These are phyloP conservation scores for Ptychoptera contaminata DNA, from an alignment of 2,888 invertebrate species.

Conservation along the genomic window DNA sequence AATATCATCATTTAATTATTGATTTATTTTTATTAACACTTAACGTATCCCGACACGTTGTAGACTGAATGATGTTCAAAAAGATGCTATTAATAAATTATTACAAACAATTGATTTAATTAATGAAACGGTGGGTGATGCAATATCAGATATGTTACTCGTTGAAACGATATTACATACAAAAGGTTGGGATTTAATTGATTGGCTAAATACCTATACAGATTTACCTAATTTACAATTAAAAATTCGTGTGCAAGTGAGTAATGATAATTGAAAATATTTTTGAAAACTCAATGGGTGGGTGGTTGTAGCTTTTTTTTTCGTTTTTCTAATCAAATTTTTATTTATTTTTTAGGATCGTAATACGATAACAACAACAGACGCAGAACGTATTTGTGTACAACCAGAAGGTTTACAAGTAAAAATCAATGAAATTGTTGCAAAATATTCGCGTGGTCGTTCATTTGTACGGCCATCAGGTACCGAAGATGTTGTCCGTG, in stretches of 20 bases:
- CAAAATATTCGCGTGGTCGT: conserved; percentile 52
- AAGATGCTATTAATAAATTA: conserved; percentile 45
- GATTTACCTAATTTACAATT: conserved; percentile 80
- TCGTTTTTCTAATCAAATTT: background rate
- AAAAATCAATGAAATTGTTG: conserved; percentile 55
- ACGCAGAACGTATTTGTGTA: conserved; percentile 71
- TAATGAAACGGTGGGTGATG: conserved; percentile 94
- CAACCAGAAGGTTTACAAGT: conserved; percentile 72
- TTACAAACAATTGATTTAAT: conserved; percentile 64
- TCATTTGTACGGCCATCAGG: conserved; percentile 93
- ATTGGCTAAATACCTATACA: conserved; percentile 69
- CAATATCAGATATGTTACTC: conserved; percentile 85
- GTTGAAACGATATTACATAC: conserved; percentile 81
- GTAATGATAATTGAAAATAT: too few relatives aligned
- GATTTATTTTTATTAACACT: background rate
- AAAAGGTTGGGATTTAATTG: conserved; percentile 57
- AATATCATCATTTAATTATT: conserved; percentile 3
- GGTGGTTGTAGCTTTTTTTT: conserved; percentile 28
- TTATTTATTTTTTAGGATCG: conserved; percentile 40
- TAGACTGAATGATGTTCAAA: conserved; percentile 20
- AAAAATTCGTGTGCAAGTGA: conserved; percentile 62
- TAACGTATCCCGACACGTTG: conserved; percentile 1
- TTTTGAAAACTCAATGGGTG: too few relatives aligned
- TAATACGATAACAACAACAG: conserved; percentile 65
- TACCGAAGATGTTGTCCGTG: conserved; percentile 90